Percentiles rank a stretch among this genome's conserved stretches.
Evolutionary conservation across 2,113 vertebrate species (phyloP).

Genomic region (Brachyhypopomus occidentalis): DNA sequence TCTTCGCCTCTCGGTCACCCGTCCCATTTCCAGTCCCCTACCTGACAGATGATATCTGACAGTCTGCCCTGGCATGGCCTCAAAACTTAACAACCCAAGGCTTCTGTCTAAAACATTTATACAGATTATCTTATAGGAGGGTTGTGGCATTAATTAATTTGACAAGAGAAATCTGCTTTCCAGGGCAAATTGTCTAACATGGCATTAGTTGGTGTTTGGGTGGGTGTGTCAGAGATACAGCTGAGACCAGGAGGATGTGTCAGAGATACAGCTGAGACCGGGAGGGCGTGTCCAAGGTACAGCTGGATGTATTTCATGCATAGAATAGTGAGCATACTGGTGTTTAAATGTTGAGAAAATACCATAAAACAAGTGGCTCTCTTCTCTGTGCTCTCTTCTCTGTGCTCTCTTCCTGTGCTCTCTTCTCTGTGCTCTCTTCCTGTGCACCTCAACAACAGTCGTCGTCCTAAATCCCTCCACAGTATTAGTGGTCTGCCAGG

Average conservation of each 20-base stretch:
- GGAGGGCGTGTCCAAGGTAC: not conserved
- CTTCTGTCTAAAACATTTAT: slow-evolving; percentile 43
- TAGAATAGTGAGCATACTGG: not conserved
- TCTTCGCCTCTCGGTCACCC: slow-evolving; percentile 27
- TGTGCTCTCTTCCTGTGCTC: no score
- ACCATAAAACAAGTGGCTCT: no score
- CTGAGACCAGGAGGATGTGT: not conserved
- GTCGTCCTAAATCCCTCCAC: not conserved
- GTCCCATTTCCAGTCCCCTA: slow-evolving; percentile 48
- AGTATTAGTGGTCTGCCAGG: not conserved
- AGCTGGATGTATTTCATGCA: not conserved
- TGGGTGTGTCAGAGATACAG: no score
- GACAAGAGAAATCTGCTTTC: slow-evolving; percentile 38
- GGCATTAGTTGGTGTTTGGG: slow-evolving; percentile 24
- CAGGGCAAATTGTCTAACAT: slow-evolving; percentile 44
- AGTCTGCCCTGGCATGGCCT: slow-evolving; percentile 30
- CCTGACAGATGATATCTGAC: slow-evolving; percentile 57
- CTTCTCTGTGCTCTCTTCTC: no score
- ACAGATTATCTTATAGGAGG: slow-evolving; percentile 45
- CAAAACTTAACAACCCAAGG: slow-evolving; percentile 13
- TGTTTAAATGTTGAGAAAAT: no score
- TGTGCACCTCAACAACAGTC: not conserved
- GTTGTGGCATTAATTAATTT: slow-evolving; percentile 38
- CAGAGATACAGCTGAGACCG: not conserved
- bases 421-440: not conserved